These are phyloP conservation scores for Netelia melanura DNA, from an alignment of 2,888 invertebrate genomes.

Conservation along the genomic window DNA sequence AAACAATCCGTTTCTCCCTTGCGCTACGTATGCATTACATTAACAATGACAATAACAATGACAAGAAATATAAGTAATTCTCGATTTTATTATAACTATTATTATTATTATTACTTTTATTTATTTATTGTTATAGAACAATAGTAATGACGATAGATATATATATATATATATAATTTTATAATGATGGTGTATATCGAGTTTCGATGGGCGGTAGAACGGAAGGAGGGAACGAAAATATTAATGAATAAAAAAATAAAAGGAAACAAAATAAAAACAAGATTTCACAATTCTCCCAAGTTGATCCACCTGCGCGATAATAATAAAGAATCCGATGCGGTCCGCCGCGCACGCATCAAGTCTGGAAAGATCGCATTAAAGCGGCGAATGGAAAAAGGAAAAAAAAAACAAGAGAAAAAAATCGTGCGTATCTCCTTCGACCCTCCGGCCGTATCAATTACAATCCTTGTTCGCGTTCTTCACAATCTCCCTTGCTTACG, in stretches of 20 bases:
- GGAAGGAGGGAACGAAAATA: not conserved
- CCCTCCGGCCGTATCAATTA: constrained; percentile 60
- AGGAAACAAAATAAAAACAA: constrained; percentile 7
- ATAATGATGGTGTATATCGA: not conserved
- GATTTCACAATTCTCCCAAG: constrained; percentile 8
- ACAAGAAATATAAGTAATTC: too few species aligned
- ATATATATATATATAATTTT: not conserved
- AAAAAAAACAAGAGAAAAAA: not conserved
- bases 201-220: not conserved
- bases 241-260: not conserved
- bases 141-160: not conserved
- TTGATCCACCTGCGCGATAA: constrained; percentile 57
- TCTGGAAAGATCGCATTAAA: constrained; percentile 43
- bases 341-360: constrained; percentile 40
- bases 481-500: not conserved
- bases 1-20: not conserved
- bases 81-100: too few species aligned
- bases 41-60: too few species aligned
- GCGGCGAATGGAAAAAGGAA: not conserved
- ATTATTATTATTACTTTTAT: too few species aligned
- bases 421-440: constrained; percentile 4
- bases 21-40: too few species aligned
- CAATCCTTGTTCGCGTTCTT: constrained; percentile 6
- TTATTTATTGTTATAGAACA: not conserved
- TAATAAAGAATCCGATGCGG: constrained; percentile 35